Evolutionary conservation across 2,113 vertebrate species (phyloP), one percentile per base, ranked within the genome.

Genomic region (Aythya baeri): DNA sequence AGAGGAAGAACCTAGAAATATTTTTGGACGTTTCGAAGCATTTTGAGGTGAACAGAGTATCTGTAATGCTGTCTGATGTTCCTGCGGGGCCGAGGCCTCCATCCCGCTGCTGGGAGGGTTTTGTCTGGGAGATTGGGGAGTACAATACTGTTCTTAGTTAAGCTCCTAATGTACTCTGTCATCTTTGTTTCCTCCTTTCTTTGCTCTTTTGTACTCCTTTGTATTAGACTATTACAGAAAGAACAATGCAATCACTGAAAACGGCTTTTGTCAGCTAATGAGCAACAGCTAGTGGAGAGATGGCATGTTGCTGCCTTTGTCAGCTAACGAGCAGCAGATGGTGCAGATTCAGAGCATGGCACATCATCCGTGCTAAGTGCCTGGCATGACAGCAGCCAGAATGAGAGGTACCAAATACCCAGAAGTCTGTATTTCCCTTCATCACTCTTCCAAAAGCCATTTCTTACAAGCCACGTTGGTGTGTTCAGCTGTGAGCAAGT

Each of bases 321-420:
- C 62, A 71, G 85, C 36, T 97, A 97, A 95, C 58, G 14, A 95
- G 94, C 52, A 97, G 96, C 97, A 97, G 96, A 96, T 97, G 96
- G 93, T 92, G 74, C n/a, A 91, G 86, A 93, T 92, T 91, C 34
- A 50, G 95, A 97, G 91, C 89, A 49, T 87, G 88, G 93, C 57
- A 71, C 52, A 84, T 95, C 80, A 94, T 89, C 76, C 20, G 17
- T 17, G 2, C 84, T 96, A 86, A 62, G 85, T 95, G 86, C 81
- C 86, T 97, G 86, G 54, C 67, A 90, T 93, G 90, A 82, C 91
- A 94, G 85, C 84, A 96, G 91, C 90, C 96, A 95, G 89, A 97
- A 89, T 90, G 52, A 86, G 74, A 86, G 52, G 34, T 52, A 81
- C 72, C 83, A 43, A 61, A 82, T 86, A 91, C 68, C 65, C 88